phyloP scores from a whole-genome alignment of 2,797 vertebrate genomes.

The Pelodytes ibericus region DNA sequence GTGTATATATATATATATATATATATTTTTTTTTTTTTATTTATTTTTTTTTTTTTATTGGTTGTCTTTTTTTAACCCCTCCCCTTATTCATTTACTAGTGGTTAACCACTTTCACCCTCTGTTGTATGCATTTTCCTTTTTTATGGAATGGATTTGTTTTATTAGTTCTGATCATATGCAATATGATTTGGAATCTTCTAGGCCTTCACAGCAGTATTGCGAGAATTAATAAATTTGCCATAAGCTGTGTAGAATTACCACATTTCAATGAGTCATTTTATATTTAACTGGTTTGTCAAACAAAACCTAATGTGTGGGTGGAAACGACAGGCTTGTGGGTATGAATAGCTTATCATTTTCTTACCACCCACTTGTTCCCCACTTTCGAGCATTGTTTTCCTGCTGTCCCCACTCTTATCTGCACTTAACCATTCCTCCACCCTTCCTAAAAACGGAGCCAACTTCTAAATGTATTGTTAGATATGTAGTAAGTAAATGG shows the following conservation, averaged over 20 bases:
- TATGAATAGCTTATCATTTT: conserved; percentile 42
- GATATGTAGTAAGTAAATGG: no score
- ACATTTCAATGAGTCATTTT: conserved; percentile 19
- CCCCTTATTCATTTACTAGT: neutral
- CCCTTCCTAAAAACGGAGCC: conserved; percentile 41
- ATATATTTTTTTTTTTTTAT: no score
- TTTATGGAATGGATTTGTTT: neutral
- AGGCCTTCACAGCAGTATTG: conserved; percentile 6
- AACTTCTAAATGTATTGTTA: conserved; percentile 3
- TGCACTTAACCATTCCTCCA: conserved; percentile 30
- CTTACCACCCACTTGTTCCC: conserved; percentile 35
- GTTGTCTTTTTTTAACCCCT: neutral
- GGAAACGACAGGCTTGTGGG: conserved; percentile 41
- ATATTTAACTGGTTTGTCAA: conserved; percentile 19
- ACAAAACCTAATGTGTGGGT: conserved; percentile 27
- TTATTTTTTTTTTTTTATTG: neutral
- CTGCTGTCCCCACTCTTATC: conserved; percentile 35
- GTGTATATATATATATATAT: no score
- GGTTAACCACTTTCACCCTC: neutral
- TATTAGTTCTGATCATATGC: neutral
- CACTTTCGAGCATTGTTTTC: conserved; percentile 28
- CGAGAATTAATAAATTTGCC: conserved; percentile 1
- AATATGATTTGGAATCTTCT: conserved; percentile 23
- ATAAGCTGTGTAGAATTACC: conserved; percentile 20
- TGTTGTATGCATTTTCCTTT: neutral